Base-by-base conservation (phyloP, 1,140 invertebrate genomes). In the Antheraea pernyi region DNA sequence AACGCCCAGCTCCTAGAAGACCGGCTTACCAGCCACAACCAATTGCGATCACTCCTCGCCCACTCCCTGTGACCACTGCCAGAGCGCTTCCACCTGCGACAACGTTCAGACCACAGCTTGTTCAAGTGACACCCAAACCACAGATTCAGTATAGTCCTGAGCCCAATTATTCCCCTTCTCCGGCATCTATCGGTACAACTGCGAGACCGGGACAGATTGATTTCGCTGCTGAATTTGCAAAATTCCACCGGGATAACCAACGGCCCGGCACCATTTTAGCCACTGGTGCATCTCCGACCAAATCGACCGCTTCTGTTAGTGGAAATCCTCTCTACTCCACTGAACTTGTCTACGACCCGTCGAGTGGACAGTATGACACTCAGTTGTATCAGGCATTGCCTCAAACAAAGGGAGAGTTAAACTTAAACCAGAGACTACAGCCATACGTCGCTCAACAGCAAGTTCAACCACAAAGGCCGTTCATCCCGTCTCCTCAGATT, bases 281-380 rank as follows among this genome's bases (percentile, higher is more conserved):
- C 2, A 72, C 81, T 46, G 82, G 78, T 67, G 86, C 81, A 66
- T 80, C 81, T 8, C 79, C 86, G 59, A 67, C 89, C 0, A 92
- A 92, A 71, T 71, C 86, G 22, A 85, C 88, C 18, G 75, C 89
- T 16, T 68, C 89, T 48, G 79, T 91, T 6, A 90, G 93, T 72
- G 87, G 93, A 19, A 93, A 95, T 69, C 94, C 95, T 58, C 93
- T 96, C 71, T 97, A 97, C 86, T 95, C 95, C 63, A 96, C 96
- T 19, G 95, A 97, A 79, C 88, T 97, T 8, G 94, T 97, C 0
- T 97, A 94, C 88, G 96, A 97, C 88, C 96, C 96, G 53, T 82
- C 93, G n/a, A 95, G 94, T 73, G 96, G 96, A 69, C 95, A 96
- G 81, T 97, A 97, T 93, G 96, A 97, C 79, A 96, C 96, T 13